A percentile compares a stretch with the other conserved stretches of the same genome.
Evolutionary conservation across 2,888 invertebrate genomes (phyloP).

Genomic region (Rhimphoctona megacephalus): DNA sequence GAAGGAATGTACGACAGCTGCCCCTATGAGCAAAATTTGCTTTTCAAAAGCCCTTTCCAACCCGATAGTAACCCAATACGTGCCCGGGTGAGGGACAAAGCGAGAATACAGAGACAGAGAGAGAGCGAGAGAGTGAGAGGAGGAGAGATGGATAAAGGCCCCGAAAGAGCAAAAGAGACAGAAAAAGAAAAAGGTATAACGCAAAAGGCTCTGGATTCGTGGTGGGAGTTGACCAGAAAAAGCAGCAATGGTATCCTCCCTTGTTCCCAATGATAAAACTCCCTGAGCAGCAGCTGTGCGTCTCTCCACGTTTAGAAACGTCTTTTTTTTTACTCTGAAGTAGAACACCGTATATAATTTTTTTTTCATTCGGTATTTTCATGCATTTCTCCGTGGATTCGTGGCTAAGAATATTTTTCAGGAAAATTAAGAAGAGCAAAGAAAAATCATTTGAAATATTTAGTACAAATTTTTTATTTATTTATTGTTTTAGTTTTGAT

Average conservation of each 20-base stretch:
- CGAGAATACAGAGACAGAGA: conserved; percentile 28
- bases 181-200: conserved; percentile 30
- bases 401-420: neutral
- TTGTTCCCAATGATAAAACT: conserved; percentile 75
- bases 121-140: conserved; percentile 9
- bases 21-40: conserved; percentile 77
- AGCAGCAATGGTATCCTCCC: conserved; percentile 72
- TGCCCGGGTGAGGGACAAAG: conserved; percentile 32
- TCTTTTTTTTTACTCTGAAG: conserved; percentile 64
- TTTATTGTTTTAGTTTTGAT: neutral
- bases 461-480: neutral
- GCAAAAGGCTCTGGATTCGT: conserved; percentile 24
- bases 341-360: conserved; percentile 50
- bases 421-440: neutral
- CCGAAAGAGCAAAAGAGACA: conserved; percentile 23
- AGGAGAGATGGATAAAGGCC: conserved; percentile 17
- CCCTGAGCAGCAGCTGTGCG: conserved; percentile 73
- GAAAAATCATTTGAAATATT: neutral
- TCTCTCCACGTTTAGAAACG: conserved; percentile 19
- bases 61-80: conserved; percentile 75
- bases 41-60: conserved; percentile 76
- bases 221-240: conserved; percentile 55
- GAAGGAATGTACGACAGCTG: conserved; percentile 80
- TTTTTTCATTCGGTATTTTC: conserved; percentile 57
- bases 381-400: conserved; percentile 13